Percentiles rank a stretch among this genome's conserved stretches.
Conservation (phyloP, 2,797 vertebrate species). For the Esox masquinongy region DNA sequence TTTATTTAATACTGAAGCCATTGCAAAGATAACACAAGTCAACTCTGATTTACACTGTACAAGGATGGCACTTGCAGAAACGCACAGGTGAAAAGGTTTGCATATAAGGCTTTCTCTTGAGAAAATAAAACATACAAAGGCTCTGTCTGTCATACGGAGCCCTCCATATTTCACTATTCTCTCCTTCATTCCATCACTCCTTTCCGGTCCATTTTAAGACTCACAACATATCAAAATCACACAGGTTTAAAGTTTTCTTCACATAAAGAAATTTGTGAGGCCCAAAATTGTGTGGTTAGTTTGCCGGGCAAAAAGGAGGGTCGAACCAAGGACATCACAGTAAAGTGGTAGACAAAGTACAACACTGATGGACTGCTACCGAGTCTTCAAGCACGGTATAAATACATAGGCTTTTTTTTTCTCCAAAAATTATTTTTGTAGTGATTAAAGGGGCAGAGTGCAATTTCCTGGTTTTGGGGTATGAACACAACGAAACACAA, state of each 20-base stretch:
- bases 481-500: conserved; percentile 93
- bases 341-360: conserved; percentile 82
- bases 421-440: conserved; percentile 83
- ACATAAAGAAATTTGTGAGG: conserved; percentile 85
- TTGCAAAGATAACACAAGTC: conserved; percentile 87
- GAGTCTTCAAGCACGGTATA: conserved; percentile 81
- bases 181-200: conserved; percentile 5
- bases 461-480: conserved; percentile 94
- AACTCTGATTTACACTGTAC: conserved; percentile 90
- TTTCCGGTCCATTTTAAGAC: conserved; percentile 60
- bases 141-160: conserved; percentile 80
- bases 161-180: conserved; percentile 80
- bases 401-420: conserved; percentile 61
- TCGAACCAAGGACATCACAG: conserved; percentile 82
- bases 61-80: conserved; percentile 98
- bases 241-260: conserved; percentile 93
- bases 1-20: conserved; percentile 88
- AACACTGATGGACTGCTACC: conserved; percentile 87
- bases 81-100: conserved; percentile 97
- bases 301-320: conserved; percentile 79
- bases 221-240: conserved; percentile 87
- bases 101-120: conserved; percentile 95
- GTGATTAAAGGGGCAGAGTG: conserved; percentile 93
- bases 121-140: conserved; percentile 86
- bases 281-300: conserved; percentile 92